Conservation (phyloP, 2,113 vertebrate genomes). For the Origma solitaria region DNA sequence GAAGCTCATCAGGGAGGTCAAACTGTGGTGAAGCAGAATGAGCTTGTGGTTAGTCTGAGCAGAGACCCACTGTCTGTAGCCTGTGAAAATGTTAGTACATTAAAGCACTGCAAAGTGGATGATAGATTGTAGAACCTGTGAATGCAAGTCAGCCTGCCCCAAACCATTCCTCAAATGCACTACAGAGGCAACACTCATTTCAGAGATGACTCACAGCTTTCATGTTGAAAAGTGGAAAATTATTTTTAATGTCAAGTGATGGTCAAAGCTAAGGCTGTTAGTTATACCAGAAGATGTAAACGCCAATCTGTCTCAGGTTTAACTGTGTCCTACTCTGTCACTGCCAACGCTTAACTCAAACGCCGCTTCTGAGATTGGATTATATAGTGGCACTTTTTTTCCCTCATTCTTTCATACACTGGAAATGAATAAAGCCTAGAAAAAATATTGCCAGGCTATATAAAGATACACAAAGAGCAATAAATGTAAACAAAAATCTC, state of each 20-base stretch:
- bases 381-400: not conserved
- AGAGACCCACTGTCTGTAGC: not conserved
- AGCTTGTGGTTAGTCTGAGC: constrained; percentile 17
- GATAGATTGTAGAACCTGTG: constrained; percentile 22
- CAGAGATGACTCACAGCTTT: not conserved
- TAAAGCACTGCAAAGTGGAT: constrained; percentile 2
- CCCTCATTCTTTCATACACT: not conserved
- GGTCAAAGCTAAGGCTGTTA: not conserved
- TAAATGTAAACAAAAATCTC: constrained; percentile 46
- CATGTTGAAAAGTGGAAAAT: not conserved
- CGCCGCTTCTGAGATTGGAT: not conserved
- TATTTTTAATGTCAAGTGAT: not conserved
- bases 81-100: not conserved
- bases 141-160: not conserved
- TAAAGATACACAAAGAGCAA: constrained; percentile 20
- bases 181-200: not conserved
- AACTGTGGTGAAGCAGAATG: not conserved
- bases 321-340: not conserved
- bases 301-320: not conserved
- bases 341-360: not conserved
- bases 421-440: constrained; percentile 3
- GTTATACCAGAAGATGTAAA: not conserved
- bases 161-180: constrained; percentile 43
- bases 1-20: not conserved
- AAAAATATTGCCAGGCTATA: not conserved